Percentiles rank a stretch among this genome's conserved stretches.
Conservation (phyloP, 1,140 invertebrate species). For the Hyles vespertilio region DNA sequence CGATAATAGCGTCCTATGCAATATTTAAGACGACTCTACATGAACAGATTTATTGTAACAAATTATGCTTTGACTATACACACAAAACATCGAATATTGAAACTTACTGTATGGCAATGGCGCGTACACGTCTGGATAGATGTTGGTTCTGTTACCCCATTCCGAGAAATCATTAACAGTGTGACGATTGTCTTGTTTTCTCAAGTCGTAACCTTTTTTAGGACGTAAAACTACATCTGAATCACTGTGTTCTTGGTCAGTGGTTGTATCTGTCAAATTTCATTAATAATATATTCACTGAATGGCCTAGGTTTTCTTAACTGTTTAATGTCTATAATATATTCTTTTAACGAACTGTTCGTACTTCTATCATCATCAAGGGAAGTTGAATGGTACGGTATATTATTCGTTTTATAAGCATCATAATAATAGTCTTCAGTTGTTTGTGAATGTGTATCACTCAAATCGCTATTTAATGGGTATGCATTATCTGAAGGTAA, state of each 20-base stretch:
- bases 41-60: too few relatives aligned
- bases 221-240: conserved; percentile 9
- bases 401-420: too few relatives aligned
- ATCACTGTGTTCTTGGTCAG: neutral
- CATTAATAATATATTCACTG: neutral
- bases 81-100: neutral
- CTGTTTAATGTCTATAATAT: too few relatives aligned
- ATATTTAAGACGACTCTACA: too few relatives aligned
- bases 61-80: too few relatives aligned
- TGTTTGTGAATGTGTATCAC: neutral
- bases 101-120: conserved; percentile 59
- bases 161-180: conserved; percentile 52
- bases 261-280: neutral
- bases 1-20: too few relatives aligned
- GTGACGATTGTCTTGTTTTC: conserved; percentile 43
- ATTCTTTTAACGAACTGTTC: too few relatives aligned
- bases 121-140: conserved; percentile 67
- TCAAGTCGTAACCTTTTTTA: conserved; percentile 17
- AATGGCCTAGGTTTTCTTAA: neutral
- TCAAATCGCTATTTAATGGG: neutral
- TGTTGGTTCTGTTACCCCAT: conserved; percentile 59
- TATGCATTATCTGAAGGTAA: too few relatives aligned
- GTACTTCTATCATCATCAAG: too few relatives aligned
- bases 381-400: too few relatives aligned
- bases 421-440: too few relatives aligned